Percentiles rank a stretch among this genome's conserved stretches.
Conservation (phyloP, 2,888 invertebrate species). For the Onchidella celtica region DNA sequence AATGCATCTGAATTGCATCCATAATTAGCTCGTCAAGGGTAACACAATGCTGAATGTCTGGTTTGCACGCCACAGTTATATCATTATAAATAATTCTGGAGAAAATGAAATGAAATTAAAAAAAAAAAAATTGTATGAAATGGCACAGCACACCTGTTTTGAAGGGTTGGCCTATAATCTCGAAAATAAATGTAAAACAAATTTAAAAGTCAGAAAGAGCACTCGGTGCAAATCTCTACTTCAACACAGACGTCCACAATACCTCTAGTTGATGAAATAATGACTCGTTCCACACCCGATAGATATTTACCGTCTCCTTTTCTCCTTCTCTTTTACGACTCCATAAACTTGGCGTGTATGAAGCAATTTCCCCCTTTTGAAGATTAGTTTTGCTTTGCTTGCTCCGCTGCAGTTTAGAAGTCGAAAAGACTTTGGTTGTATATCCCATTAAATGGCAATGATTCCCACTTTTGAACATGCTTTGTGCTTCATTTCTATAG, state of each 20-base stretch:
- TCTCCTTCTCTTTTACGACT: background rate
- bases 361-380: slow-evolving; percentile 9
- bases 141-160: too few relatives aligned
- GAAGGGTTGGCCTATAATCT: too few relatives aligned
- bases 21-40: too few relatives aligned
- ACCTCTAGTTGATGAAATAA: background rate
- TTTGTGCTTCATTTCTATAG: background rate
- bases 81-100: too few relatives aligned
- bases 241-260: background rate
- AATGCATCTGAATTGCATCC: too few relatives aligned
- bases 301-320: too few relatives aligned
- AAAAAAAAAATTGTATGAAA: too few relatives aligned
- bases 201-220: slow-evolving; percentile 1
- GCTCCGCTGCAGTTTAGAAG: background rate
- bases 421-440: slow-evolving; percentile 2
- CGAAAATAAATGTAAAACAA: too few relatives aligned
- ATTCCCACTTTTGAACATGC: slow-evolving; percentile 22
- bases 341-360: background rate
- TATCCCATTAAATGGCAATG: slow-evolving; percentile 17
- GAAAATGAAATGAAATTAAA: too few relatives aligned
- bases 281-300: background rate
- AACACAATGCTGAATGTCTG: too few relatives aligned
- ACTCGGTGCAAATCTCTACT: slow-evolving; percentile 10
- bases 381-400: slow-evolving; percentile 11
- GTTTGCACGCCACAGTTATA: too few relatives aligned